These are phyloP conservation scores for Distichodus sexfasciatus DNA, from an alignment of 2,797 vertebrate genomes.

Conservation along the genomic window DNA sequence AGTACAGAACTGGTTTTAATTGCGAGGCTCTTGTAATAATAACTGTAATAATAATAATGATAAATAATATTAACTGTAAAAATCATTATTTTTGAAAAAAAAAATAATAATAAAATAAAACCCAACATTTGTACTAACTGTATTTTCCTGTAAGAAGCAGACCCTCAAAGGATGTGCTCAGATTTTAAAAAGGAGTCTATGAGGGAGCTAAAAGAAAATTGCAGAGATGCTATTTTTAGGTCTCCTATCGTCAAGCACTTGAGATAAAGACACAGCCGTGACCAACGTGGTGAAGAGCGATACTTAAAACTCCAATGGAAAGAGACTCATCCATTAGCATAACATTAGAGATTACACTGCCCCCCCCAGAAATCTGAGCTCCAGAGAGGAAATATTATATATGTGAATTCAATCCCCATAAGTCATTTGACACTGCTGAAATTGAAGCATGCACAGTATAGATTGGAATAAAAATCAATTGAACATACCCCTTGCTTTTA, in stretches of 20 bases:
- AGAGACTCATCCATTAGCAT: slow-evolving; percentile 13
- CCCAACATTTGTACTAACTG: too few species aligned
- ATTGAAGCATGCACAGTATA: neutral
- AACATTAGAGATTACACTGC: neutral
- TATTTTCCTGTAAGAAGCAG: neutral
- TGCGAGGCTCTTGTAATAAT: too few species aligned
- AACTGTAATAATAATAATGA: too few species aligned
- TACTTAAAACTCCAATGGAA: slow-evolving; percentile 23
- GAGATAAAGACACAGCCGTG: slow-evolving; percentile 22
- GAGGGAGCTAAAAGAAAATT: too few species aligned
- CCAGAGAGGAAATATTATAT: slow-evolving; percentile 58
- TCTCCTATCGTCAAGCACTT: slow-evolving; percentile 37
- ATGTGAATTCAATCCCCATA: neutral
- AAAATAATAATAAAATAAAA: too few species aligned
- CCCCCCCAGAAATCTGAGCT: neutral
- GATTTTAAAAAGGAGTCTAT: slow-evolving; percentile 1
- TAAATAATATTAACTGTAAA: too few species aligned
- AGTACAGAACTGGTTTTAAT: too few species aligned
- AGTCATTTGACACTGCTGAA: neutral
- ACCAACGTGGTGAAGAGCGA: slow-evolving; percentile 17
- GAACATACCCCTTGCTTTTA: neutral
- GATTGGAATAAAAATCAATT: neutral
- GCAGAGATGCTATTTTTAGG: slow-evolving; percentile 31
- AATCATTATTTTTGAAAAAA: too few species aligned
- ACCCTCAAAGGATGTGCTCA: neutral